Base-by-base conservation (phyloP, 2,888 invertebrate genomes). In the Leptopilina syphax region DNA sequence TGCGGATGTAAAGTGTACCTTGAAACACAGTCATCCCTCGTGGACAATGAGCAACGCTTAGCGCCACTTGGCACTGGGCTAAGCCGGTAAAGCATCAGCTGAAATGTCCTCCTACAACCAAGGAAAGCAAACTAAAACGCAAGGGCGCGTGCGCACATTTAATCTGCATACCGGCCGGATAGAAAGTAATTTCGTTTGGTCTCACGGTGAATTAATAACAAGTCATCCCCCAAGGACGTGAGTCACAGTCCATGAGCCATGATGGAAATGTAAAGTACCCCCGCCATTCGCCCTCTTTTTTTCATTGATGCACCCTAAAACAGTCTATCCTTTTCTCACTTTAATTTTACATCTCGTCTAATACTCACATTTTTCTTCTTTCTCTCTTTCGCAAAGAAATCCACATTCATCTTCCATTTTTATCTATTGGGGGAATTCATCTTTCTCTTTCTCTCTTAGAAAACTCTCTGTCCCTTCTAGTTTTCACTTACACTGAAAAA, bases 181-280 rank as follows among this genome's bases (percentile, higher is more conserved):
- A 81, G 81, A 84, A 87, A 87, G 86, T 88, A 88, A 88, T 88
- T 85, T 84, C 84, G 84, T 84, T 85, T 81, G 85, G 83, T 79
- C 84, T 83, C 82, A 83, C 87, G 84, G 83, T 88, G 88, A 89
- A 89, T 89, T 89, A 89, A 87, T 88, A 89, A 89, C 84, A 85
- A 87, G 65, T 65, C 77, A 76, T 70, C 77, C 80, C 82, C 81
- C 65, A 73, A 80, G 80, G 83, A 68, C 76, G 66, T 80, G 83
- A 82, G 81, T 80, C 83, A 81, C 78, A 78, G 67, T 65, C 70
- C 76, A 77, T 50, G n/a, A 18, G 70, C 63, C 66, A 63, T 70
- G 54, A 70, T 70, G 70, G 50, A 70, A 70, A 57, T 70, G 8
- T 70, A 70, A 70, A 70, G 77, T 57, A 68, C 65, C 47, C 18